Conservation (phyloP, 2,888 invertebrate species). For the Drosophila tripunctata region DNA sequence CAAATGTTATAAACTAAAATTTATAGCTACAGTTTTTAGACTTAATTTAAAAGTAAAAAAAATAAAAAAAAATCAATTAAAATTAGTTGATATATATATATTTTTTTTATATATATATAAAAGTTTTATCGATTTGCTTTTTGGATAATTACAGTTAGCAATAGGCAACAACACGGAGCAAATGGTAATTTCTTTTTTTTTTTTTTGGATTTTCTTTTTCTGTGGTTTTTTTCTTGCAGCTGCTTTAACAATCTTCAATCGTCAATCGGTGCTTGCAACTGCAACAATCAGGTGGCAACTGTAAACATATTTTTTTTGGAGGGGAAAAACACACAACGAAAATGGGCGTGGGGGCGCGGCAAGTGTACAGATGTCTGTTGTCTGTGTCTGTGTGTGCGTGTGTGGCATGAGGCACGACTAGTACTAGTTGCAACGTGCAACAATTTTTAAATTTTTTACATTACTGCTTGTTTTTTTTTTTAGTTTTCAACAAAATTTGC, state of each 20-base stretch:
- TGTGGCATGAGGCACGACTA: slow-evolving; percentile 61
- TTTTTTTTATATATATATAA: slow-evolving; percentile 17
- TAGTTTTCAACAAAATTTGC: slow-evolving; percentile 17
- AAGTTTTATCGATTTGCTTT: slow-evolving; percentile 13
- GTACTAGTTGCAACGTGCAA: slow-evolving; percentile 19
- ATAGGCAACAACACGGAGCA: slow-evolving; percentile 78
- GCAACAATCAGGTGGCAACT: slow-evolving; percentile 28
- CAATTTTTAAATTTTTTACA: slow-evolving; percentile 22
- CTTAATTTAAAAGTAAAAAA: background rate
- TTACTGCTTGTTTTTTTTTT: background rate
- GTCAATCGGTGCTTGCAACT: slow-evolving; percentile 43
- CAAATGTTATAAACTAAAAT: slow-evolving; percentile 15
- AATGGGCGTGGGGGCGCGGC: slow-evolving; percentile 33
- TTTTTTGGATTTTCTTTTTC: background rate
- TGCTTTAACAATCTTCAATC: slow-evolving; percentile 28
- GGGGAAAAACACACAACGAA: slow-evolving; percentile 1
- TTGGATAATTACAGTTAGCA: slow-evolving; percentile 59
- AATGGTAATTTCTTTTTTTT: slow-evolving; percentile 32
- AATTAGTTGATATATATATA: slow-evolving; percentile 34
- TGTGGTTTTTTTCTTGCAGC: slow-evolving; percentile 24
- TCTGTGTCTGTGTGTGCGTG: slow-evolving; percentile 17
- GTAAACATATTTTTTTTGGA: too few relatives aligned
- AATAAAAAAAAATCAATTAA: slow-evolving; percentile 6
- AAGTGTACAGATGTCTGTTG: slow-evolving; percentile 29
- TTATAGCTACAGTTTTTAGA: background rate